Evolutionary conservation across 2,888 invertebrate species (phyloP).

Genomic region (Drosophila gaucha): DNA sequence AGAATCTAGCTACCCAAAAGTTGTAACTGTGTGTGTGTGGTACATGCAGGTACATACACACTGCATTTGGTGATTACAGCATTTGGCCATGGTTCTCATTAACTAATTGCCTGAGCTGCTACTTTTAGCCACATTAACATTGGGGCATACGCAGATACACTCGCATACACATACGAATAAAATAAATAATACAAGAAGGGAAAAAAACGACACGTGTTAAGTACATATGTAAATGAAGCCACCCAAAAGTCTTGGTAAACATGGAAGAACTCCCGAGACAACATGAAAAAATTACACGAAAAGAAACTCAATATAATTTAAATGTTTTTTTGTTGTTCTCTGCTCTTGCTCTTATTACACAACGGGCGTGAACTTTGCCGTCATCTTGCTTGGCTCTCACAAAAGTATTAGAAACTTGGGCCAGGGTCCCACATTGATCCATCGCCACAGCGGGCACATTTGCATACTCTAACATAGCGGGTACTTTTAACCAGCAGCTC

Average conservation of each 20-base stretch:
- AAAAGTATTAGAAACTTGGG: conserved; percentile 45
- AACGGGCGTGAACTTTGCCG: conserved; percentile 62
- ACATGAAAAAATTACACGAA: conserved; percentile 39
- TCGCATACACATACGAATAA: conserved; percentile 5
- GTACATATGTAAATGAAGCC: conserved; percentile 69
- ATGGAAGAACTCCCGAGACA: conserved; percentile 20
- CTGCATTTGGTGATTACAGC: conserved; percentile 46
- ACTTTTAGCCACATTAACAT: conserved; percentile 8
- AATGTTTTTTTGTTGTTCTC: conserved; percentile 59
- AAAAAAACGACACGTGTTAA: conserved; percentile 59
- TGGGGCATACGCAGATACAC: conserved; percentile 1
- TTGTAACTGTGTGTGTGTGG: no score
- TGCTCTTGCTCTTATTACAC: conserved; percentile 40
- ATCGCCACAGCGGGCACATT: conserved; percentile 37
- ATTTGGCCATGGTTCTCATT: conserved; percentile 59
- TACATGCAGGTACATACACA: no score
- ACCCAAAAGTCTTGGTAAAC: conserved; percentile 28
- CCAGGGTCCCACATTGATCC: conserved; percentile 44
- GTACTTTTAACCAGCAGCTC: neutral
- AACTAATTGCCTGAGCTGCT: conserved; percentile 61
- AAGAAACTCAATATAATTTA: conserved; percentile 70
- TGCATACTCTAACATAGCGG: conserved; percentile 51
- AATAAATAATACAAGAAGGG: conserved; percentile 1
- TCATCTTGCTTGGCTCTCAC: conserved; percentile 24
- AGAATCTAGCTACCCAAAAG: conserved; percentile 16